phyloP scores from a whole-genome alignment of 1,140 invertebrate genomes.

The Drosophila asahinai region DNA sequence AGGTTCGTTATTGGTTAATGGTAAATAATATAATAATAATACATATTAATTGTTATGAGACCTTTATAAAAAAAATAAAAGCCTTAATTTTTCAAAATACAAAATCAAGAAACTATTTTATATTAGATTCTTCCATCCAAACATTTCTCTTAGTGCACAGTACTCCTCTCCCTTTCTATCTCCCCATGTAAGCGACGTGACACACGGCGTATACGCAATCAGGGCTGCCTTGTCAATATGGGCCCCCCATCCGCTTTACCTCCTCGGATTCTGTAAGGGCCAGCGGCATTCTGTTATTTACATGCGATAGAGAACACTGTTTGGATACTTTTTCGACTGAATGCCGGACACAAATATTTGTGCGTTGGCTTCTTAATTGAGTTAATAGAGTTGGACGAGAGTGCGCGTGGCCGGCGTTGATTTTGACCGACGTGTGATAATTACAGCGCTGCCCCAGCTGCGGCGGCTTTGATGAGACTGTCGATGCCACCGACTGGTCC shows the following conservation, averaged over 20 bases:
- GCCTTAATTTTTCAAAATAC: too few relatives aligned
- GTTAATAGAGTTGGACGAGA: conserved; percentile 71
- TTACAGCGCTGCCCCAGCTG: conserved; percentile 64
- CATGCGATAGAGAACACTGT: conserved; percentile 62
- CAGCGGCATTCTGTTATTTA: conserved; percentile 50
- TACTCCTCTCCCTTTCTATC: not conserved
- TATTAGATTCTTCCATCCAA: too few relatives aligned
- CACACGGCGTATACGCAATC: conserved; percentile 49
- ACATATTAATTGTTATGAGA: too few relatives aligned
- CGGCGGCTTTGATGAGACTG: conserved; percentile 73
- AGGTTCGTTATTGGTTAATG: too few relatives aligned
- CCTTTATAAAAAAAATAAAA: too few relatives aligned
- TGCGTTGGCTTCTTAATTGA: conserved; percentile 70
- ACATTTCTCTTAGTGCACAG: conserved; percentile 2
- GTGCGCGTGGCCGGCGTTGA: conserved; percentile 73
- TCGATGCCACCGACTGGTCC: conserved; percentile 39
- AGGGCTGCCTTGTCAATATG: conserved; percentile 48
- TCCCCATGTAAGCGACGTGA: not conserved
- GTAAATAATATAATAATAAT: too few relatives aligned
- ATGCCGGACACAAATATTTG: conserved; percentile 80
- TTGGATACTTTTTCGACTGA: conserved; percentile 81
- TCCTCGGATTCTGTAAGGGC: not conserved
- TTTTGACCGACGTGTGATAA: conserved; percentile 83
- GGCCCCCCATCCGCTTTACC: conserved; percentile 12
- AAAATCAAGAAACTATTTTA: too few relatives aligned